Base-by-base conservation (phyloP, 2,113 vertebrate species). In the Girardinichthys multiradiatus region DNA sequence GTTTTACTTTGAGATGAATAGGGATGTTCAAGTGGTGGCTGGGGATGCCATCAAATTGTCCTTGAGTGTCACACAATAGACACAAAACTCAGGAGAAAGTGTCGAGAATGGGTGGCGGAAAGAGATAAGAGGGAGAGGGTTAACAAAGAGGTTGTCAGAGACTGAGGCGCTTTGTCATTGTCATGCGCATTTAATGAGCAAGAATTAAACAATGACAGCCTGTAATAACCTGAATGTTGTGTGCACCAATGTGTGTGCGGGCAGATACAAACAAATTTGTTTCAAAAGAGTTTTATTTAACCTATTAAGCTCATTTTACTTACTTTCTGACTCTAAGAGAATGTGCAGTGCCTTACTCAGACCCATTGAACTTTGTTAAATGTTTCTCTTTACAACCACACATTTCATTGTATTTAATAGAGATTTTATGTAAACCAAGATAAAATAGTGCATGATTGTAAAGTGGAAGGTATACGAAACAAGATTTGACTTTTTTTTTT, bases 171-270 rank as follows among this genome's bases (percentile, higher is more conserved):
- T 93, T 90, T 88, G 89, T 91, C 92, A 91, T 90, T 93, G 92
- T 91, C 90, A 88, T 84, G 64, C 79, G 87, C 80, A 57, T 91
- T 93, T 93, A 93, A 94, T 92, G 91, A 92, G 90, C 84, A 79
- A 81, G 84, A 93, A 93, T 93, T 89, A 93, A 92, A 94, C 90
- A 91, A 92, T 91, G 92, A 92, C 89, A 90, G 79, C 71, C 80
- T 57, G 76, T 92, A 91, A 92, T 93, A 92, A 93, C 86, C 93
- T 91, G 78, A 79, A 81, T 82, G 86, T 48, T 15, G 64, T 48
- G 62, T 68, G 74, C 64, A 51, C 42, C 31, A 51, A 59, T 57
- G 70, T 64, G n/a, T 68, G 54, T 64, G 68, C 21, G 7, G 9
- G 7, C 21, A 24, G 48, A 51, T 51, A 2, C 45, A 51, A n/a